Evolutionary conservation across 2,113 vertebrate genomes (phyloP).

Genomic region (Mobula birostris): DNA sequence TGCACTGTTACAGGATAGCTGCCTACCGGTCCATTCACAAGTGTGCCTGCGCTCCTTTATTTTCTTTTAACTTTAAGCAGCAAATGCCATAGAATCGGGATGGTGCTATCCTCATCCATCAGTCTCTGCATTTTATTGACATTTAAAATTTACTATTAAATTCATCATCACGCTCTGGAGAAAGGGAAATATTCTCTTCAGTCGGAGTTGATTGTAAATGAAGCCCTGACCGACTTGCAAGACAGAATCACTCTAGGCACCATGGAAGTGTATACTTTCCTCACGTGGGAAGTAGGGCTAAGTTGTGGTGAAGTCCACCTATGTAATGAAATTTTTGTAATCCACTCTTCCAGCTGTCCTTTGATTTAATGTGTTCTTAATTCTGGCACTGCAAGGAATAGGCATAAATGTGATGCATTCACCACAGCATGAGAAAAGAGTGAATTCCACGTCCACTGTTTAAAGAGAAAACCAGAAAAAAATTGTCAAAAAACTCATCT

Average conservation of each 20-base stretch:
- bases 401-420: too few relatives aligned
- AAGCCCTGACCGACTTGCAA: background rate
- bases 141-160: conserved; percentile 28
- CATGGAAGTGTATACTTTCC: background rate
- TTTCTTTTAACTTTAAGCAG: conserved; percentile 12
- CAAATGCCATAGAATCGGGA: background rate
- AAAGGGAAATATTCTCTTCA: background rate
- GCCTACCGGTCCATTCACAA: background rate
- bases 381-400: background rate
- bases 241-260: background rate
- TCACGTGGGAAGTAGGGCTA: background rate
- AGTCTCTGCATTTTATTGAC: conserved; percentile 16
- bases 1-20: conserved; percentile 2
- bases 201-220: background rate
- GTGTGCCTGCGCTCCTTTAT: conserved; percentile 19
- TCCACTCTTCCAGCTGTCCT: background rate
- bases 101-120: conserved; percentile 5
- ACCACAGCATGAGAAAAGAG: background rate
- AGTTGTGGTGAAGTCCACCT: background rate
- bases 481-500: background rate
- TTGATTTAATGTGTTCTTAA: background rate
- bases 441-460: background rate
- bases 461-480: background rate
- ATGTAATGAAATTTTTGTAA: background rate
- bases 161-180: background rate